Evolutionary conservation across 2,888 invertebrate species (phyloP).

Genomic region (Fabriciana adippe): DNA sequence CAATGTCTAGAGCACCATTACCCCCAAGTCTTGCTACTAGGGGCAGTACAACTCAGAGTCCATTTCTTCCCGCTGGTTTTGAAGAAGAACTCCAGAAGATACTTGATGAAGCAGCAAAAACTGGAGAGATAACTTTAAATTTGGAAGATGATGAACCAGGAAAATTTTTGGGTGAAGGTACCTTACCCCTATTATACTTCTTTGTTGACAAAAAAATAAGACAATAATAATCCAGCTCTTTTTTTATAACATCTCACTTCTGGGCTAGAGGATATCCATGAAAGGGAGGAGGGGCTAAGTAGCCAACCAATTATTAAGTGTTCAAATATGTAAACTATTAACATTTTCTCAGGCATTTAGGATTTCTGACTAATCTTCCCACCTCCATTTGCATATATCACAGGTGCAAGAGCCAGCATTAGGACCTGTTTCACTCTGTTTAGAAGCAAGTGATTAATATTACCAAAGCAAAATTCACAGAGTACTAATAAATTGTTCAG

Average conservation of each 20-base stretch:
- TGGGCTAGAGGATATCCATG: no score
- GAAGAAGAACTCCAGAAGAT: conserved; percentile 79
- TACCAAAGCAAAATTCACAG: no score
- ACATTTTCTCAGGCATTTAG: no score
- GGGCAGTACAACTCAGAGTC: conserved; percentile 90
- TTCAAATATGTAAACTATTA: no score
- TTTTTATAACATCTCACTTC: not conserved
- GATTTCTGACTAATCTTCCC: no score
- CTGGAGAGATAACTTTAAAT: conserved; percentile 68
- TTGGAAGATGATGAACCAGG: conserved; percentile 66
- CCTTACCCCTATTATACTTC: not conserved
- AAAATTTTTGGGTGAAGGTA: conserved; percentile 78
- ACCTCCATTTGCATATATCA: no score
- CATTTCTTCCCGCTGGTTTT: conserved; percentile 94
- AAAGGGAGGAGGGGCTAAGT: no score
- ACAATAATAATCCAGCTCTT: not conserved
- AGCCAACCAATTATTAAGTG: no score
- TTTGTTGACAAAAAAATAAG: not conserved
- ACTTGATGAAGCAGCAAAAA: conserved; percentile 58
- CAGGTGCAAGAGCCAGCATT: no score
- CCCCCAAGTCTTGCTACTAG: conserved; percentile 86
- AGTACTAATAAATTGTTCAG: not conserved
- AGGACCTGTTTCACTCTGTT: no score
- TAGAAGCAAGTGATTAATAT: no score
- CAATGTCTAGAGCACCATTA: conserved; percentile 90